Base-by-base conservation (phyloP, 2,888 invertebrate genomes). In the Scotopteryx bipunctaria region DNA sequence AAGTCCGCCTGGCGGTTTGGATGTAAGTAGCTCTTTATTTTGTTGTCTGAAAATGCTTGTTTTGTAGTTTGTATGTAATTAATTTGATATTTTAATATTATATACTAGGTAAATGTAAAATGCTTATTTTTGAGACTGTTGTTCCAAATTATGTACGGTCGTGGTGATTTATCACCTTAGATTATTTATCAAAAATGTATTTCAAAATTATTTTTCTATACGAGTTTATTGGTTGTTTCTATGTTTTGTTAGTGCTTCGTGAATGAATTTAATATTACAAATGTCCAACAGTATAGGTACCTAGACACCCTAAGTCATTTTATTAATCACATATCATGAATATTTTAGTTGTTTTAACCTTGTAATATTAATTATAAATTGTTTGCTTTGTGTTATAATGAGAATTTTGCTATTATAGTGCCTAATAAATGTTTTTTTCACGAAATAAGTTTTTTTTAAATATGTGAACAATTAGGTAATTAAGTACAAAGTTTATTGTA, bases 101-200 rank as follows among this genome's bases (percentile, higher is more conserved):
- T 48, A 31, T 77, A 79, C 72, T 72, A 76, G 67, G 76, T 67
- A 69, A 73, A 76, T 73, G 71, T 55, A 75, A 73, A 78, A 73
- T 70, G 71, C 71, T 82, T 87, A 86, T 86, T 87, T 87, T 88
- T 83, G 85, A 87, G 85, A 88, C 83, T 87, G 83, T 86, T 86
- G 81, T 86, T 58, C 86, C 78, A 83, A 85, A 85, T 82, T 78
- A 67, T 74, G 29, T 55, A 36, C 40, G 25, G 41, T 42, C 29
- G 73, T 79, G 78, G 42, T 51, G 53, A 38, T 51, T n/a, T n/a
- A 70, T 69, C 71, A 79, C 84, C 76, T 83, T 81, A 75, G 78
- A 76, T 74, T 78, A 71, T 78, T 78, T 79, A 77, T 67, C 63
- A 67, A 67, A 71, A 69, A 71, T 74, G 65, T 78, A 76, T 76